Conservation (phyloP, 2,113 vertebrate genomes). For the Brevimyrus niger region DNA sequence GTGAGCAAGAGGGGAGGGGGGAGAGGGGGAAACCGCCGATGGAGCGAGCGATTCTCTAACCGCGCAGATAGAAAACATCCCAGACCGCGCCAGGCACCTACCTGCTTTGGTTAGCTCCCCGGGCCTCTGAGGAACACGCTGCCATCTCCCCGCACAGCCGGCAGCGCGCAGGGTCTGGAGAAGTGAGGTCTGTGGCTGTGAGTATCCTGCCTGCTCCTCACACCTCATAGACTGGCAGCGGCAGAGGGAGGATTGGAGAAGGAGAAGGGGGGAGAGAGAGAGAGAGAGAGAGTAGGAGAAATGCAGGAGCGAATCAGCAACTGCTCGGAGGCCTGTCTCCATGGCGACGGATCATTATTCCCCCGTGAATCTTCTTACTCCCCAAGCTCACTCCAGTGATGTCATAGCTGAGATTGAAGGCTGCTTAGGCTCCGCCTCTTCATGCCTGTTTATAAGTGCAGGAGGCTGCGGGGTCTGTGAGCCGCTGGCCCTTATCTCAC, state of each 20-base stretch:
- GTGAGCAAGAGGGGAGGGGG: constrained; percentile 28
- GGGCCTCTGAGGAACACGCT: constrained; percentile 58
- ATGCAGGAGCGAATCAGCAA: constrained; percentile 88
- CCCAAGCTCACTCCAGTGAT: constrained; percentile 74
- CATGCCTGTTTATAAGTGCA: background rate
- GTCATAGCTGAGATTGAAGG: constrained; percentile 72
- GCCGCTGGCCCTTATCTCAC: background rate
- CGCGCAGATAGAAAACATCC: background rate
- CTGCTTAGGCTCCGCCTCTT: constrained; percentile 37
- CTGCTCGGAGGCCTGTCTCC: constrained; percentile 84
- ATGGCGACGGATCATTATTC: constrained; percentile 91
- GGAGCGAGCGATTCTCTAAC: background rate
- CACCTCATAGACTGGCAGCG: constrained; percentile 71
- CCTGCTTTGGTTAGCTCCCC: constrained; percentile 70
- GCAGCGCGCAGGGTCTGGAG: constrained; percentile 72
- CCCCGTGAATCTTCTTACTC: constrained; percentile 71
- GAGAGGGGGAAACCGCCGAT: background rate
- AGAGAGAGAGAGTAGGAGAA: constrained; percentile 47
- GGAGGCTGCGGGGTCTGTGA: background rate
- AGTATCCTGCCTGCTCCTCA: constrained; percentile 69
- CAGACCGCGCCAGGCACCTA: constrained; percentile 43
- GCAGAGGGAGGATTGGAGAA: background rate
- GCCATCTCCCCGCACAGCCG: constrained; percentile 71
- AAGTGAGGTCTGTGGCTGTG: constrained; percentile 75
- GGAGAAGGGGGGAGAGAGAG: background rate